Evolutionary conservation across 2,888 invertebrate species (phyloP).

Genomic region (Nezara viridula): DNA sequence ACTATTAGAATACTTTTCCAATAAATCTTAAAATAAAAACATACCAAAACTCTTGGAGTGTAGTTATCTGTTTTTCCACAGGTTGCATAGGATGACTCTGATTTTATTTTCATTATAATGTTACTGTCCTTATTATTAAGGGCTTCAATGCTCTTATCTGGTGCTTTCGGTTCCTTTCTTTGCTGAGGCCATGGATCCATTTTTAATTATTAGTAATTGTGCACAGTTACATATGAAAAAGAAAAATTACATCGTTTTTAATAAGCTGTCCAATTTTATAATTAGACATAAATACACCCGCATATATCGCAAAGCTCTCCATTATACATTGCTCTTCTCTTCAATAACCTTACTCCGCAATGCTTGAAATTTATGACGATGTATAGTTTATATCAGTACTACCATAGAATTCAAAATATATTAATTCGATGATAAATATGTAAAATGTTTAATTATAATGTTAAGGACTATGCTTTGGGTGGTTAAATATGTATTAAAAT

Average conservation of each 20-base stretch:
- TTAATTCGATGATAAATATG: background rate
- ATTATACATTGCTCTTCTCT: conserved; percentile 53
- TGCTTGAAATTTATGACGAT: conserved; percentile 63
- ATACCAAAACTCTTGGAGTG: conserved; percentile 47
- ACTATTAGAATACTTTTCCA: background rate
- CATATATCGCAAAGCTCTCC: background rate
- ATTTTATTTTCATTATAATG: conserved; percentile 56
- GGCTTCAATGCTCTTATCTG: conserved; percentile 76
- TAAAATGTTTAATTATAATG: background rate
- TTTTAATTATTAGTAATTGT: conserved; percentile 69
- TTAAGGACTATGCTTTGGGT: background rate
- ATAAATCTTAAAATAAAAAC: background rate
- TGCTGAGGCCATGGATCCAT: conserved; percentile 86
- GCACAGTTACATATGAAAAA: conserved; percentile 35
- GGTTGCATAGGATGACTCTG: conserved; percentile 34
- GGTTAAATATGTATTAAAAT: background rate
- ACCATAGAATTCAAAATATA: conserved; percentile 37
- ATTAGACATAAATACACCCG: background rate
- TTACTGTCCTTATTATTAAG: conserved; percentile 60
- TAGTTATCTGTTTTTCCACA: conserved; percentile 52
- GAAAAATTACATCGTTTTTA: conserved; percentile 36
- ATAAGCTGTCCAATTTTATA: background rate
- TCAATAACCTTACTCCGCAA: conserved; percentile 61
- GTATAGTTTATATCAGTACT: conserved; percentile 62
- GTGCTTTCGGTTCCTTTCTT: conserved; percentile 82